phyloP scores from a whole-genome alignment of 1,140 invertebrate genomes.

The Liolophura sinensis region DNA sequence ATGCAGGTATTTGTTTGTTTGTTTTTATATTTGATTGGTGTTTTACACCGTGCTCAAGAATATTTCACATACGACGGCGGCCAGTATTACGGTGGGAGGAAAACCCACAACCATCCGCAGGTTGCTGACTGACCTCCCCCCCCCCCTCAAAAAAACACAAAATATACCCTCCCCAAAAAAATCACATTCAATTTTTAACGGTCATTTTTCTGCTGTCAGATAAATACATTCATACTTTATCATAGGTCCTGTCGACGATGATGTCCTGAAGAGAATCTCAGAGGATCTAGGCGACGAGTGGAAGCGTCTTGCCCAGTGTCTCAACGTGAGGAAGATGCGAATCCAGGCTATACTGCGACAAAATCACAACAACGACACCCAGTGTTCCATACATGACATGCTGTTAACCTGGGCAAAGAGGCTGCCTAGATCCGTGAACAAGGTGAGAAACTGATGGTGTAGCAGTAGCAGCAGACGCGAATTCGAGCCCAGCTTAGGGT shows the following conservation, averaged over 20 bases:
- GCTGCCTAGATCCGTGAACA: conserved; percentile 40
- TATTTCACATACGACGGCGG: too few relatives aligned
- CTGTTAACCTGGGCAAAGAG: conserved; percentile 49
- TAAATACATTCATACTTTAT: conserved; percentile 1
- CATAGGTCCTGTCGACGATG: conserved; percentile 40
- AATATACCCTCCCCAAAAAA: too few relatives aligned
- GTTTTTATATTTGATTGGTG: not conserved
- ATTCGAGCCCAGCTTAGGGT: not conserved
- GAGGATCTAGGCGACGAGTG: conserved; percentile 49
- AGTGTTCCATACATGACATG: conserved; percentile 46
- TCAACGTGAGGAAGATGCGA: conserved; percentile 37
- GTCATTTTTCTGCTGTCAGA: not conserved
- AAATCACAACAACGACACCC: conserved; percentile 32
- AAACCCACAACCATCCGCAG: too few relatives aligned
- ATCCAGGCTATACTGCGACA: conserved; percentile 50
- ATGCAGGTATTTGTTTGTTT: too few relatives aligned
- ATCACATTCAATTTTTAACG: not conserved
- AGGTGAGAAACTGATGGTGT: conserved; percentile 26
- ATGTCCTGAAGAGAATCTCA: conserved; percentile 35
- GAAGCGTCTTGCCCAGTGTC: conserved; percentile 37
- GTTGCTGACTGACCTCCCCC: too few relatives aligned
- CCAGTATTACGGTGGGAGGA: too few relatives aligned
- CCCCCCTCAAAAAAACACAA: too few relatives aligned
- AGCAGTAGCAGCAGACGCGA: not conserved
- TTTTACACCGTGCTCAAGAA: not conserved